Conservation (phyloP, 2,888 invertebrate genomes). For the Caradrina kadenii region DNA sequence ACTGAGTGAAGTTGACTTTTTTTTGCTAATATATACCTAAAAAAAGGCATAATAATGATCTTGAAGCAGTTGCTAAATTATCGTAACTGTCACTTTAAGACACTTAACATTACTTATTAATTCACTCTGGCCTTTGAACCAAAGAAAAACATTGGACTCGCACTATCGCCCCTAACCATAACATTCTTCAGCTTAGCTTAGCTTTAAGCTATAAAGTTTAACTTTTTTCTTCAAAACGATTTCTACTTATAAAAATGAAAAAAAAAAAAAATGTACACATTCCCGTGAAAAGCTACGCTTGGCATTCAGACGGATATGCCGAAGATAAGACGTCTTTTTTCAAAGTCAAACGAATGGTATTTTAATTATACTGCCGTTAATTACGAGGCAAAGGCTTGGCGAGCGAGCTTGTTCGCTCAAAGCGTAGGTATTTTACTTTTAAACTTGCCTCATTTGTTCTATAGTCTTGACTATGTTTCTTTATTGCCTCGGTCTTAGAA, state of each 20-base stretch:
- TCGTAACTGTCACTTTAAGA: too few species aligned
- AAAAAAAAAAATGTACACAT: slow-evolving; percentile 39
- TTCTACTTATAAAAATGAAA: slow-evolving; percentile 13
- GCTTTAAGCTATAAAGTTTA: slow-evolving; percentile 3
- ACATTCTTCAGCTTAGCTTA: not conserved
- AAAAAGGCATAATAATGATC: too few species aligned
- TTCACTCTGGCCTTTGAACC: not conserved
- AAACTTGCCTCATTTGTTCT: slow-evolving; percentile 53
- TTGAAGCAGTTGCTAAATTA: too few species aligned
- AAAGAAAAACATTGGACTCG: not conserved
- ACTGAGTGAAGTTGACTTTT: too few species aligned
- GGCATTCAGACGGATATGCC: slow-evolving; percentile 56
- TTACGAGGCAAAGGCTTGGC: slow-evolving; percentile 77
- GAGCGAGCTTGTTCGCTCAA: slow-evolving; percentile 43
- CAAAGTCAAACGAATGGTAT: slow-evolving; percentile 84
- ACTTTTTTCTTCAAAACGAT: not conserved
- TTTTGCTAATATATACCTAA: too few species aligned
- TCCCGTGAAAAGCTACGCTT: slow-evolving; percentile 26
- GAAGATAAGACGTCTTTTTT: slow-evolving; percentile 70
- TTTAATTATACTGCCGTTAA: slow-evolving; percentile 88
- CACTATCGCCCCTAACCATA: not conserved
- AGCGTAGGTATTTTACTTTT: slow-evolving; percentile 56
- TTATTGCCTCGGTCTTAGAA: slow-evolving; percentile 32
- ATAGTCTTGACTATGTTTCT: slow-evolving; percentile 13
- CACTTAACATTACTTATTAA: not conserved